These are phyloP conservation scores for Brachionus calyciflorus DNA, from an alignment of 1,140 invertebrate species.

Conservation along the genomic window DNA sequence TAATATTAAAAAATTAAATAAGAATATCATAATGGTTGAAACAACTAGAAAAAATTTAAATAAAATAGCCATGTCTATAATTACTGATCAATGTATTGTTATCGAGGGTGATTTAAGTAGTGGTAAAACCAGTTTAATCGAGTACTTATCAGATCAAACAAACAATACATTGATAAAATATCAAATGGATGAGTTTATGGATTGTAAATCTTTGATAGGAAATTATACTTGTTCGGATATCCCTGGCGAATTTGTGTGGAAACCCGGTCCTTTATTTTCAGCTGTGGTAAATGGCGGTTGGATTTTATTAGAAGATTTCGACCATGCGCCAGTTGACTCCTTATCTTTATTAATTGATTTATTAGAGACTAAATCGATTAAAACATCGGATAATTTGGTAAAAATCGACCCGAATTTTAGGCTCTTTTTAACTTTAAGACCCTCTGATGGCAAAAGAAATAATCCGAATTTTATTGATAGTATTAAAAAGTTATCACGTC, in stretches of 20 bases:
- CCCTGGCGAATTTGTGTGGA: slow-evolving; percentile 94
- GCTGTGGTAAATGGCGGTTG: slow-evolving; percentile 83
- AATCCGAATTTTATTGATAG: slow-evolving; percentile 9
- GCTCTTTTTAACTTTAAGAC: slow-evolving; percentile 22
- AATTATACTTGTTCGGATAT: slow-evolving; percentile 91
- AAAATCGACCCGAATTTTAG: neutral
- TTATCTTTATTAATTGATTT: slow-evolving; percentile 79
- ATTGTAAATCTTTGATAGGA: slow-evolving; percentile 87
- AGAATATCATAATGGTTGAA: neutral
- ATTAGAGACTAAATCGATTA: slow-evolving; percentile 74
- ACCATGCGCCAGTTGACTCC: slow-evolving; percentile 86
- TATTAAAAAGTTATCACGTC: slow-evolving; percentile 15
- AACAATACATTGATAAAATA: slow-evolving; percentile 73
- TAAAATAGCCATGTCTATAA: slow-evolving; percentile 18
- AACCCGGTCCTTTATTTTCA: slow-evolving; percentile 72
- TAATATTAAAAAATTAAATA: neutral
- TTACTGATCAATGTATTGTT: slow-evolving; percentile 70
- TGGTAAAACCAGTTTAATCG: slow-evolving; percentile 87
- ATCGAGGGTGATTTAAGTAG: slow-evolving; percentile 85
- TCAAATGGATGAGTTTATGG: slow-evolving; percentile 95
- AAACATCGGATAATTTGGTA: slow-evolving; percentile 46
- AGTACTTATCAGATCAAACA: slow-evolving; percentile 77
- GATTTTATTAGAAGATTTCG: slow-evolving; percentile 92
- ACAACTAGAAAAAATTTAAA: slow-evolving; percentile 32
- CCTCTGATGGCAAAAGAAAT: slow-evolving; percentile 27